Percentiles rank a stretch among this genome's conserved stretches.
phyloP scores from a whole-genome alignment of 1,140 invertebrate genomes.

The Acyrthosiphon pisum region DNA sequence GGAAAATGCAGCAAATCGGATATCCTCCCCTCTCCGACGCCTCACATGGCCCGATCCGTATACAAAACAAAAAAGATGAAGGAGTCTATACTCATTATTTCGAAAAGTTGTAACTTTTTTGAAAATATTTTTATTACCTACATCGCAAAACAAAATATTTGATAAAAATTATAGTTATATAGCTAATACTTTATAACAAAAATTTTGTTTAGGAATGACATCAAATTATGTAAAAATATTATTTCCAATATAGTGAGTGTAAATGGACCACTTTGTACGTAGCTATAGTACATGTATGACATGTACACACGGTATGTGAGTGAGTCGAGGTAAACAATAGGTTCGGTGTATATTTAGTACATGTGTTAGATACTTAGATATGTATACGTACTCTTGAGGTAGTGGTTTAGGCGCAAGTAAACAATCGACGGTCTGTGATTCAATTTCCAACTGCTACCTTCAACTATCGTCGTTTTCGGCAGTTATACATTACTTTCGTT shows the following conservation, averaged over 20 bases:
- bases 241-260: too few relatives aligned
- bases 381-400: background rate
- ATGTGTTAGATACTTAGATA: background rate
- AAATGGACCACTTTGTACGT: background rate
- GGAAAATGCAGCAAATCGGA: background rate
- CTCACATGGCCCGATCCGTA: background rate
- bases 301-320: background rate
- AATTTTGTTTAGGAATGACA: too few relatives aligned
- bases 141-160: background rate
- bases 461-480: background rate
- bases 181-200: too few relatives aligned
- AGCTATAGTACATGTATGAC: background rate
- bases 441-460: background rate
- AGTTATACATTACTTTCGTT: background rate
- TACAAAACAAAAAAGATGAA: background rate
- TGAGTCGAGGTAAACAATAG: background rate
- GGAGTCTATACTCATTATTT: background rate
- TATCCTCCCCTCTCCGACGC: background rate
- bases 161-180: too few relatives aligned
- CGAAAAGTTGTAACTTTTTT: background rate
- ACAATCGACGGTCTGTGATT: background rate
- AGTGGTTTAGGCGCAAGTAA: background rate
- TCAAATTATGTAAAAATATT: too few relatives aligned
- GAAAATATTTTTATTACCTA: too few relatives aligned
- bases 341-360: background rate